Evolutionary conservation across 2,113 vertebrate species (phyloP).

Genomic region (Bufo gargarizans): DNA sequence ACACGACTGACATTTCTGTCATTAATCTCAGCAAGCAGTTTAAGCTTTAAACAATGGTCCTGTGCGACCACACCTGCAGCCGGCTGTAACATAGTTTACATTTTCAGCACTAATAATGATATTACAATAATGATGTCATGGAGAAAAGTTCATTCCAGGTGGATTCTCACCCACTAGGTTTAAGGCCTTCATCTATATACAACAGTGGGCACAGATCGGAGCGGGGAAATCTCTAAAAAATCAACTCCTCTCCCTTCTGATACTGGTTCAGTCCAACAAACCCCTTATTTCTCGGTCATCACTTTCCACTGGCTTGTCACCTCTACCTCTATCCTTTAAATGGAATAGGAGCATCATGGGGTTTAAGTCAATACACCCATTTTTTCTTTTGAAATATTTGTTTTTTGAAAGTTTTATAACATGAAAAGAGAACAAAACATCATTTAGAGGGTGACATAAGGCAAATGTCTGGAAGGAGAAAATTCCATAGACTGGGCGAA

Average conservation of each 20-base stretch:
- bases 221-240: not conserved
- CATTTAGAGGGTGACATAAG: too few species aligned
- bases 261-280: not conserved
- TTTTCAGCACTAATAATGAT: rapidly evolving
- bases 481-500: too few species aligned
- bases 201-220: too few species aligned
- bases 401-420: too few species aligned
- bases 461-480: too few species aligned
- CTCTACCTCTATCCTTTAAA: too few species aligned
- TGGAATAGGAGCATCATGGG: not conserved
- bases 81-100: slow-evolving; percentile 48
- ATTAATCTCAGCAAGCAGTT: slow-evolving; percentile 82
- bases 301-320: too few species aligned
- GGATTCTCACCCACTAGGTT: not conserved
- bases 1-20: slow-evolving; percentile 92
- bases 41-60: slow-evolving; percentile 68
- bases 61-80: slow-evolving; percentile 30
- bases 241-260: not conserved
- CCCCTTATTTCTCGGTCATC: too few species aligned
- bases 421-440: too few species aligned
- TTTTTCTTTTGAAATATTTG: too few species aligned
- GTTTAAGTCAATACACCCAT: not conserved
- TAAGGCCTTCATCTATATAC: not conserved
- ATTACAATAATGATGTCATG: not conserved
- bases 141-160: not conserved